These are phyloP conservation scores for Nematolebias whitei DNA, from an alignment of 2,113 vertebrate genomes.

Conservation along the genomic window DNA sequence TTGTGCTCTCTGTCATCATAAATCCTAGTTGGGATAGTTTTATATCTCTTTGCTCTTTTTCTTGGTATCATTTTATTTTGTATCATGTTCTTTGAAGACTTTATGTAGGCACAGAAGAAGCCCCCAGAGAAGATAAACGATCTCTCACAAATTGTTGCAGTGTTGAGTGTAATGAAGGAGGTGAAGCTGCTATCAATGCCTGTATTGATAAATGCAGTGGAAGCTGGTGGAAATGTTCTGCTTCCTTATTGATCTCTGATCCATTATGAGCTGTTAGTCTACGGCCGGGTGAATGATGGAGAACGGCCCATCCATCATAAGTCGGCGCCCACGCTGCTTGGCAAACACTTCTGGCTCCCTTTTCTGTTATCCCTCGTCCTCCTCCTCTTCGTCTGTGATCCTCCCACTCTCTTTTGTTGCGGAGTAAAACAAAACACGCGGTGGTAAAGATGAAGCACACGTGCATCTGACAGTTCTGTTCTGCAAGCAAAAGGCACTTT, in stretches of 20 bases:
- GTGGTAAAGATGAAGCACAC: constrained; percentile 4
- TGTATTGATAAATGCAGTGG: constrained; percentile 62
- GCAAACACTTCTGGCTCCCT: constrained; percentile 32
- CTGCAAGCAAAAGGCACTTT: not conserved
- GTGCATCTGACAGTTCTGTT: constrained; percentile 5
- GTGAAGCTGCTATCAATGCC: constrained; percentile 56
- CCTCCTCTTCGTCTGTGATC: constrained; percentile 25
- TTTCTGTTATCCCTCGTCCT: constrained; percentile 14
- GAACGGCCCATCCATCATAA: constrained; percentile 62
- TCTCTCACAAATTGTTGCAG: constrained; percentile 51
- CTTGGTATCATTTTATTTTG: constrained; percentile 10
- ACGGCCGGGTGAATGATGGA: constrained; percentile 55
- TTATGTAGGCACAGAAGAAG: constrained; percentile 27
- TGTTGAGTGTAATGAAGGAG: constrained; percentile 47
- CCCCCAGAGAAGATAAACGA: constrained; percentile 42
- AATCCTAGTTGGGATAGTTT: not conserved
- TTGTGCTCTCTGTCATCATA: too few species aligned
- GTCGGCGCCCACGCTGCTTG: constrained; percentile 29
- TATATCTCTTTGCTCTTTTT: constrained; percentile 7
- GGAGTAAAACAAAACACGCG: constrained; percentile 27
- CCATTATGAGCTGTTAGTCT: constrained; percentile 67
- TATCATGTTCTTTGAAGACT: constrained; percentile 45
- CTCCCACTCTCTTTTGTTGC: constrained; percentile 14
- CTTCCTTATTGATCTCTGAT: constrained; percentile 69
- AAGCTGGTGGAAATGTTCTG: constrained; percentile 66